Evolutionary conservation across 2,113 vertebrate species (phyloP).

Genomic region (Helogale parvula): DNA sequence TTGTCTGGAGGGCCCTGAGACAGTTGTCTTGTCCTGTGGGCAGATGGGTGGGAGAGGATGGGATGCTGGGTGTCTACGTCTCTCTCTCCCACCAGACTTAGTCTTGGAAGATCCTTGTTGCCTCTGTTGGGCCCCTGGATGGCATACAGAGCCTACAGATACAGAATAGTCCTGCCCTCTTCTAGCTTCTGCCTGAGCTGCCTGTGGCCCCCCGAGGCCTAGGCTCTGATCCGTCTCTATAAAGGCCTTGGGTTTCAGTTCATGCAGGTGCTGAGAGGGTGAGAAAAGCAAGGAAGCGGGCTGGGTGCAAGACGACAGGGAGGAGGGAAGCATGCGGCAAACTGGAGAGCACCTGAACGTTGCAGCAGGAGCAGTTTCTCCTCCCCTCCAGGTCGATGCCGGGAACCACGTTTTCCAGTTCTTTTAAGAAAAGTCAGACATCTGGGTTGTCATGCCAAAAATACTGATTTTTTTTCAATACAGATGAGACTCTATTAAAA

Average conservation of each 20-base stretch:
- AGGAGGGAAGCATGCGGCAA: not conserved
- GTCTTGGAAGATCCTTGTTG: not conserved
- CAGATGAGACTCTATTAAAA: not conserved
- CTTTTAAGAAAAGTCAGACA: conserved; percentile 3
- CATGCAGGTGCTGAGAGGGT: not conserved
- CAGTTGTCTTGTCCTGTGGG: not conserved
- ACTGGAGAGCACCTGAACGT: not conserved
- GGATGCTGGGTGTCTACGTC: not conserved
- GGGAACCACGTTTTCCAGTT: not conserved
- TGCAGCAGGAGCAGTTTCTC: not conserved
- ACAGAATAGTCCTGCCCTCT: not conserved
- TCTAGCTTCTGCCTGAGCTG: not conserved
- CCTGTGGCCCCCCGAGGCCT: not conserved
- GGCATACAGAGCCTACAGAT: rapidly evolving
- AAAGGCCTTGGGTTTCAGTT: not conserved
- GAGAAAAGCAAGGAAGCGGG: not conserved
- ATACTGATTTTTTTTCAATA: not conserved
- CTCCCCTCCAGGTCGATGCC: rapidly evolving
- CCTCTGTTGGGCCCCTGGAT: not conserved
- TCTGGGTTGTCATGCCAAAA: not conserved
- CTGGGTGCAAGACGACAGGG: not conserved
- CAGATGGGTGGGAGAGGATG: not conserved
- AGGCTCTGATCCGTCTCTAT: not conserved
- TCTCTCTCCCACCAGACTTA: not conserved
- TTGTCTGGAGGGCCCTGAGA: not conserved